Conservation (phyloP, 2,888 invertebrate species). For the Anthrax anthrax region DNA sequence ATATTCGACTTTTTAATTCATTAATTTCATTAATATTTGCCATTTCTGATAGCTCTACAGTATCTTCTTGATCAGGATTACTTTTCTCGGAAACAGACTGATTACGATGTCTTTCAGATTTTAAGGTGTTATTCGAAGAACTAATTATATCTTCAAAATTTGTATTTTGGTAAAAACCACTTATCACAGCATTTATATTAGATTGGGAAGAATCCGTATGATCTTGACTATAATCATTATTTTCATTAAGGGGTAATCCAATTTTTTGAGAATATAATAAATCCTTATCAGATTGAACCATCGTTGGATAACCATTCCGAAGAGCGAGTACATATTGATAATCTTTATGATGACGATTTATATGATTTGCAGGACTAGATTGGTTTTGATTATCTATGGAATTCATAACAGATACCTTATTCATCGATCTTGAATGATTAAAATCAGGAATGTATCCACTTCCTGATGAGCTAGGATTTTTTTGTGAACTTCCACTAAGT, state of each 20-base stretch:
- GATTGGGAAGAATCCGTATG: not conserved
- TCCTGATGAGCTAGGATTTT: slow-evolving; percentile 8
- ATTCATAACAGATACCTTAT: not conserved
- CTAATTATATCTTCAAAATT: slow-evolving; percentile 15
- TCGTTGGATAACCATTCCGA: slow-evolving; percentile 19
- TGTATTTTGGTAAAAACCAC: slow-evolving; percentile 17
- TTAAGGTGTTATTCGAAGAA: slow-evolving; percentile 16
- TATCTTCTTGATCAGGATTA: slow-evolving; percentile 9
- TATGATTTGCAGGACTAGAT: not conserved
- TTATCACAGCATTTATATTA: not conserved
- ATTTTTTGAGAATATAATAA: slow-evolving; percentile 8
- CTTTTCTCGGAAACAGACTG: slow-evolving; percentile 4
- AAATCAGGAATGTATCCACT: slow-evolving; percentile 10
- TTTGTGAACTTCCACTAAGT: slow-evolving; percentile 11
- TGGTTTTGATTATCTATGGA: not conserved
- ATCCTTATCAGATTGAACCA: not conserved
- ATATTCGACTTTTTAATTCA: slow-evolving; percentile 14
- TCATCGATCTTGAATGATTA: not conserved
- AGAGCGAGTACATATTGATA: slow-evolving; percentile 13
- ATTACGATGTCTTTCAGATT: slow-evolving; percentile 11
- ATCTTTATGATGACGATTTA: not conserved
- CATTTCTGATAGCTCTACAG: slow-evolving; percentile 15
- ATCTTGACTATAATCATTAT: slow-evolving; percentile 7
- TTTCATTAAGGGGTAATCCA: slow-evolving; percentile 12
- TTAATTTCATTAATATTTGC: slow-evolving; percentile 14